Conservation (phyloP, 2,888 invertebrate species). For the Drosophila histrio region DNA sequence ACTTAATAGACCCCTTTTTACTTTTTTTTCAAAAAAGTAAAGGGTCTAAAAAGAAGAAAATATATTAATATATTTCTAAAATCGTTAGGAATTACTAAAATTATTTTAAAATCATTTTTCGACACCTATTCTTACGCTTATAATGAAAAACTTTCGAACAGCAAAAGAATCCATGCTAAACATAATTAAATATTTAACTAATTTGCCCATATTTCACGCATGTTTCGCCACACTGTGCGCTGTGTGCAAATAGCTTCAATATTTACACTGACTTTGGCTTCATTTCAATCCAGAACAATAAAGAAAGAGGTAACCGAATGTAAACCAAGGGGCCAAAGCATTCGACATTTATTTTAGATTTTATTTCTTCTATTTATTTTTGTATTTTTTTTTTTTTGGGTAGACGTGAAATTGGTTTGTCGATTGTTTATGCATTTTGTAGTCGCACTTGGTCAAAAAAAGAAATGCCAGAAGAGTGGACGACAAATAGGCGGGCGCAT, state of each 20-base stretch:
- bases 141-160: no score
- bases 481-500: conserved; percentile 53
- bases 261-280: conserved; percentile 57
- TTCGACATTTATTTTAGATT: conserved; percentile 37
- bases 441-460: conserved; percentile 43
- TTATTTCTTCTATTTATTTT: conserved; percentile 6
- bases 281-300: conserved; percentile 65
- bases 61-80: no score
- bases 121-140: no score
- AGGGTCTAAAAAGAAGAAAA: no score
- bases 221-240: conserved; percentile 42
- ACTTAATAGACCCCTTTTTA: no score
- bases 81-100: no score
- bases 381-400: conserved; percentile 14
- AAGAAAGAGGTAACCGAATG: conserved; percentile 31
- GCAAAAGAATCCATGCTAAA: no score
- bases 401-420: conserved; percentile 67
- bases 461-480: conserved; percentile 51
- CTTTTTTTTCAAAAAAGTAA: no score
- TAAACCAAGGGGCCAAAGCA: conserved; percentile 59
- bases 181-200: no score
- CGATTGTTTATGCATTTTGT: conserved; percentile 78
- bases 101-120: no score
- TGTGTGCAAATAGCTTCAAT: conserved; percentile 47
- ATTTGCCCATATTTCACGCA: background rate